Percentiles rank a stretch among this genome's conserved stretches.
Evolutionary conservation across 2,113 vertebrate genomes (phyloP).

Genomic region (Bos javanicus): DNA sequence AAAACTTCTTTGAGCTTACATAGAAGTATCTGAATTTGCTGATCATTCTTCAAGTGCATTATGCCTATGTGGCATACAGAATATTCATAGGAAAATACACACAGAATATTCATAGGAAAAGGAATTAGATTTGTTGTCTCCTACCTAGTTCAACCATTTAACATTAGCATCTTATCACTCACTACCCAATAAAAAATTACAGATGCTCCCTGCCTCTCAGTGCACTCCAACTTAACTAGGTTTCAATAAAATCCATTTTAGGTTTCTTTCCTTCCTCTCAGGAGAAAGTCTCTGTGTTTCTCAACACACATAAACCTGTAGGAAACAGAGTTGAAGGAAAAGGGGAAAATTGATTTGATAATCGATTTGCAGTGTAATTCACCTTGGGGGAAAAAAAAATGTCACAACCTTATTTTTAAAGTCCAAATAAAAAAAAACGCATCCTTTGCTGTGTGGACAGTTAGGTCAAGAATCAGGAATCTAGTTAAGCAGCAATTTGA

Average conservation of each 20-base stretch:
- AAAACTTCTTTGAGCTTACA: background rate
- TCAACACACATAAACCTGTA: background rate
- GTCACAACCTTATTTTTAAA: background rate
- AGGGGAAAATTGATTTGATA: background rate
- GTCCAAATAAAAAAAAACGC: background rate
- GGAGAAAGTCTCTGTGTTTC: slow-evolving; percentile 14
- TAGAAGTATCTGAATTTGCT: background rate
- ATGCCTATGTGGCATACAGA: background rate
- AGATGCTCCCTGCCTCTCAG: background rate
- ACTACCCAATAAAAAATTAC: background rate
- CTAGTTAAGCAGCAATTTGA: background rate
- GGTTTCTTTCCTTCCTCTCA: background rate
- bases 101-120: background rate
- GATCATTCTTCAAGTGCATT: background rate
- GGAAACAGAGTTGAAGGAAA: background rate
- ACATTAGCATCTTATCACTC: background rate
- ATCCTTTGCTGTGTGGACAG: background rate
- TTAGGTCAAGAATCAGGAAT: background rate
- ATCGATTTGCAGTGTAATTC: background rate
- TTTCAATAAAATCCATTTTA: background rate
- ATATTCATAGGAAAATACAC: background rate
- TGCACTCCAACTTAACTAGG: background rate
- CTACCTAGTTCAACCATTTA: background rate
- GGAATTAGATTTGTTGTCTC: background rate
- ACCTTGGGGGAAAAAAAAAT: background rate